Percentiles rank a stretch among this genome's conserved stretches.
phyloP scores from a whole-genome alignment of 2,113 vertebrate genomes.

The Halcyon senegalensis region DNA sequence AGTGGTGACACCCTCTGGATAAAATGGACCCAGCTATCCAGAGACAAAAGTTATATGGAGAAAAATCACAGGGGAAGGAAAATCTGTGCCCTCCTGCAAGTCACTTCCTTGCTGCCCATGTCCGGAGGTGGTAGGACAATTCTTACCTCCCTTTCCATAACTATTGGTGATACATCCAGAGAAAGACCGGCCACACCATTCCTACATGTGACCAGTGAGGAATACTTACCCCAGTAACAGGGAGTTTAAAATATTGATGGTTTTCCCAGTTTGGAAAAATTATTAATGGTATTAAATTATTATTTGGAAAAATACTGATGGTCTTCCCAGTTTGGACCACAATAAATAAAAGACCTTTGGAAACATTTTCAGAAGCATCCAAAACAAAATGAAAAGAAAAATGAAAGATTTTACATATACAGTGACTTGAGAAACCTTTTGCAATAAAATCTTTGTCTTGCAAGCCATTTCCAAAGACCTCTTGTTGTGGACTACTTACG shows the following conservation, averaged over 20 bases:
- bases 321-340: not conserved
- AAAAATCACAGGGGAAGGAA: not conserved
- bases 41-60: not conserved
- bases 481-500: slow-evolving; percentile 5
- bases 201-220: not conserved
- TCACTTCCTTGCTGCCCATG: not conserved
- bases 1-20: not conserved
- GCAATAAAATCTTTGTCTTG: not conserved
- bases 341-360: not conserved
- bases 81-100: not conserved
- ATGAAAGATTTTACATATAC: not conserved
- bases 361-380: not conserved
- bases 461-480: not conserved
- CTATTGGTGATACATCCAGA: not conserved
- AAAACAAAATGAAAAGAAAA: not conserved
- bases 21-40: not conserved
- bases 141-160: not conserved
- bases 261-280: not conserved
- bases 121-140: not conserved
- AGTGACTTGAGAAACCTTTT: not conserved
- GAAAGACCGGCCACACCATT: not conserved
- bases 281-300: too few relatives aligned
- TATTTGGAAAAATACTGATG: not conserved
- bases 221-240: not conserved
- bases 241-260: not conserved